phyloP scores from a whole-genome alignment of 2,888 invertebrate genomes.

The Dendrolimus pini region DNA sequence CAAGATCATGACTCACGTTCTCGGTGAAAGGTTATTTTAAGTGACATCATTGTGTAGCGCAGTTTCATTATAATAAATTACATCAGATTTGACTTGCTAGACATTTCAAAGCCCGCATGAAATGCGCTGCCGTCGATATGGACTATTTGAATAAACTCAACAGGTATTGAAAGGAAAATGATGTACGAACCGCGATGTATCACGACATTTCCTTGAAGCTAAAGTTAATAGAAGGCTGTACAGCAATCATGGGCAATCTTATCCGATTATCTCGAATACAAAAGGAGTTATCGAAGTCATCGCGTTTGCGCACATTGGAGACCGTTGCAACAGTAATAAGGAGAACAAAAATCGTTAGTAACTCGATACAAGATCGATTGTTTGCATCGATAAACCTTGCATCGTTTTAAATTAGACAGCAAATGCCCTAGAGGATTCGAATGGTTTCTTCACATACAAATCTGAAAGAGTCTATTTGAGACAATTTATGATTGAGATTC shows the following conservation, averaged over 20 bases:
- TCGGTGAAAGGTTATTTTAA: constrained; percentile 10
- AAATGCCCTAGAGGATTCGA: too few relatives aligned
- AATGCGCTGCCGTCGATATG: not conserved
- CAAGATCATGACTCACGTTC: too few relatives aligned
- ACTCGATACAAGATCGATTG: not conserved
- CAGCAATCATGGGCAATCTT: constrained; percentile 3
- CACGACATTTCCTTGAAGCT: constrained; percentile 4
- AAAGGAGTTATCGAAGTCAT: constrained; percentile 6
- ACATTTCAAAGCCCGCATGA: not conserved
- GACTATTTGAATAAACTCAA: not conserved
- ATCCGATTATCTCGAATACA: constrained; percentile 6
- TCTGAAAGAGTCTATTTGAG: too few relatives aligned
- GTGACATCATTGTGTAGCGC: constrained; percentile 9
- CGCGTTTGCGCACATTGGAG: constrained; percentile 1
- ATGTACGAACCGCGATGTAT: not conserved
- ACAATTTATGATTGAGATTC: too few relatives aligned
- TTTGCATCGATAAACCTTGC: too few relatives aligned
- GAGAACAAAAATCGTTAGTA: not conserved
- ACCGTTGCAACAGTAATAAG: not conserved
- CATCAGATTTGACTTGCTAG: constrained; percentile 1
- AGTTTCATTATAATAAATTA: not conserved
- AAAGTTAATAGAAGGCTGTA: constrained; percentile 2
- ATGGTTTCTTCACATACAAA: too few relatives aligned
- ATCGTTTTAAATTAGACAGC: too few relatives aligned
- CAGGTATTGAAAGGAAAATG: constrained; percentile 2